Percentiles rank a stretch among this genome's conserved stretches.
phyloP scores from a whole-genome alignment of 2,113 vertebrate species.

The Halcyon senegalensis region DNA sequence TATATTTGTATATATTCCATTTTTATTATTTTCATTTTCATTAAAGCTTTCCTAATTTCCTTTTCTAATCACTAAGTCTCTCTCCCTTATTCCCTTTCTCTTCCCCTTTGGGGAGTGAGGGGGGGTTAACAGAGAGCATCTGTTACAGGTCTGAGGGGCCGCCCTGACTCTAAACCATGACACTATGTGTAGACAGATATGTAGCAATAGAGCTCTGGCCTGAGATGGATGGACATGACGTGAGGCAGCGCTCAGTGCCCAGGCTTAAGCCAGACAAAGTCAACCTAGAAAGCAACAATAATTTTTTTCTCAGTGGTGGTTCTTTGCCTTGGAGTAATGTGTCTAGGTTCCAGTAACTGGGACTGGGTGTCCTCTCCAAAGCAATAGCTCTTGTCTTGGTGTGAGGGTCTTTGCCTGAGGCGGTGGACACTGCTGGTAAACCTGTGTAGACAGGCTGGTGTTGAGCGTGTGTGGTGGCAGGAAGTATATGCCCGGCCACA shows the following conservation, averaged over 20 bases:
- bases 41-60: too few species aligned
- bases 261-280: background rate
- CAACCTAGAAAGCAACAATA: background rate
- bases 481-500: background rate
- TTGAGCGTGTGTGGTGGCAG: fast-evolving
- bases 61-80: too few species aligned
- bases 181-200: background rate
- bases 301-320: background rate
- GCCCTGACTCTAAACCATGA: too few species aligned
- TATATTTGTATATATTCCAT: too few species aligned
- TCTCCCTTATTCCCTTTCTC: too few species aligned
- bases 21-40: too few species aligned
- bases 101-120: too few species aligned
- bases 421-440: background rate
- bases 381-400: background rate
- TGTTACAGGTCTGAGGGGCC: too few species aligned
- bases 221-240: background rate
- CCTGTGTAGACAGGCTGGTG: background rate
- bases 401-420: background rate
- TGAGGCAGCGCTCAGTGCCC: background rate
- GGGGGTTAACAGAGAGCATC: too few species aligned
- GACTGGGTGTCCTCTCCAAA: background rate
- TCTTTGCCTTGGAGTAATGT: background rate
- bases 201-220: background rate
- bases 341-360: background rate